phyloP scores from a whole-genome alignment of 2,113 vertebrate species.

The Ranitomeya variabilis region DNA sequence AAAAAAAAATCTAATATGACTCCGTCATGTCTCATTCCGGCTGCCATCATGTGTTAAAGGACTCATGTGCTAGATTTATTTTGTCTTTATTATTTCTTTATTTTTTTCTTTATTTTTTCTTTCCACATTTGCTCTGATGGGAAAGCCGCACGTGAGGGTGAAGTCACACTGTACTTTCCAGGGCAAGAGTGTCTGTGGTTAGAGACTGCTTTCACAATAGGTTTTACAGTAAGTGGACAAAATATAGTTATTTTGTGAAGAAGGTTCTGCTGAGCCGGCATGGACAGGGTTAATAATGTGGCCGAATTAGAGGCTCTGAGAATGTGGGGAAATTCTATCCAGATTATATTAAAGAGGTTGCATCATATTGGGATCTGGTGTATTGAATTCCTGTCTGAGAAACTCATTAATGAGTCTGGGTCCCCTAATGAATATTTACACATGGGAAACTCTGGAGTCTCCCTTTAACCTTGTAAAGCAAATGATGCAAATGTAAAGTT shows the following conservation, averaged over 20 bases:
- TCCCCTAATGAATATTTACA: too few species aligned
- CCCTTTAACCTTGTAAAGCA: neutral
- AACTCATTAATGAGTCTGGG: too few species aligned
- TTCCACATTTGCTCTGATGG: neutral
- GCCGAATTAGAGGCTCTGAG: neutral
- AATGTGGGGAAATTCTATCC: neutral
- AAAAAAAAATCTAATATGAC: too few species aligned
- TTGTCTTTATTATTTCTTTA: neutral
- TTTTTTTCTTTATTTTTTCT: neutral
- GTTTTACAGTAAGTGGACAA: neutral
- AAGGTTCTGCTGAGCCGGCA: neutral
- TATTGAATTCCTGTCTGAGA: too few species aligned
- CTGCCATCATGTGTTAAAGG: too few species aligned
- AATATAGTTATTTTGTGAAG: neutral
- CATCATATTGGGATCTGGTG: neutral
- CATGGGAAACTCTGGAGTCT: too few species aligned
- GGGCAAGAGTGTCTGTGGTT: slow-evolving; percentile 4
- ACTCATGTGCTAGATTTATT: neutral
- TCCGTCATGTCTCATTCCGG: too few species aligned
- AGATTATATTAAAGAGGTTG: neutral
- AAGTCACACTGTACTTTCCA: slow-evolving; percentile 36
- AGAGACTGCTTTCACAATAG: neutral
- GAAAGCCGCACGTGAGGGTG: slow-evolving; percentile 1
- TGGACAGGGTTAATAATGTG: neutral
- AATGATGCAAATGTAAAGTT: neutral